These are phyloP conservation scores for Arctopsyche grandis DNA, from an alignment of 1,140 invertebrate genomes.

Conservation along the genomic window DNA sequence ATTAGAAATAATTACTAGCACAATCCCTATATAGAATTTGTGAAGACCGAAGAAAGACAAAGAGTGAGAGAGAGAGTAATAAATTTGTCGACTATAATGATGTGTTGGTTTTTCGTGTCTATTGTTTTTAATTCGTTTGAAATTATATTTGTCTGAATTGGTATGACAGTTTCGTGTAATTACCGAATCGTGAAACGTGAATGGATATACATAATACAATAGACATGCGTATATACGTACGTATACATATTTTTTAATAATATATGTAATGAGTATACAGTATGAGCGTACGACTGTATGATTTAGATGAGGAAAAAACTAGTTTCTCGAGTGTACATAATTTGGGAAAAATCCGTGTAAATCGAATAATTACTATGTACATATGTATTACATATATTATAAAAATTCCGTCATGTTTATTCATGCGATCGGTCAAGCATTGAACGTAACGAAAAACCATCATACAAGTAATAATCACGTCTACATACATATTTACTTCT, in stretches of 20 bases:
- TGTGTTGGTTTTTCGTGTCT: neutral
- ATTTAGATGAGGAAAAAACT: too few relatives aligned
- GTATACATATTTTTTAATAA: too few relatives aligned
- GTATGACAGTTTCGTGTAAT: conserved; percentile 4
- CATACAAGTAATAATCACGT: too few relatives aligned
- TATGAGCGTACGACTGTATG: too few relatives aligned
- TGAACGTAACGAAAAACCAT: neutral
- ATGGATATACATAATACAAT: neutral
- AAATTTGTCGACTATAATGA: neutral
- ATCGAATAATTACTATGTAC: neutral
- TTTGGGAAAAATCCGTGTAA: neutral
- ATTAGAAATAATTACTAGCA: too few relatives aligned
- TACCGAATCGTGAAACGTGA: neutral
- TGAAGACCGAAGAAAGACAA: too few relatives aligned
- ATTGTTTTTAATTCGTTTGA: conserved; percentile 12
- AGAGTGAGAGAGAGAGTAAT: too few relatives aligned
- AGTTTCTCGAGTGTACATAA: too few relatives aligned
- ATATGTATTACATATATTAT: neutral
- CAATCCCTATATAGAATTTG: too few relatives aligned
- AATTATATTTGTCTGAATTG: conserved; percentile 20
- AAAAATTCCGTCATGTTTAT: neutral
- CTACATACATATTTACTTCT: too few relatives aligned
- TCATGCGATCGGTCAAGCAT: neutral
- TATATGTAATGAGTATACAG: too few relatives aligned
- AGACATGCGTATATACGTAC: neutral